phyloP scores from a whole-genome alignment of 2,797 vertebrate genomes.

The Avahi laniger region DNA sequence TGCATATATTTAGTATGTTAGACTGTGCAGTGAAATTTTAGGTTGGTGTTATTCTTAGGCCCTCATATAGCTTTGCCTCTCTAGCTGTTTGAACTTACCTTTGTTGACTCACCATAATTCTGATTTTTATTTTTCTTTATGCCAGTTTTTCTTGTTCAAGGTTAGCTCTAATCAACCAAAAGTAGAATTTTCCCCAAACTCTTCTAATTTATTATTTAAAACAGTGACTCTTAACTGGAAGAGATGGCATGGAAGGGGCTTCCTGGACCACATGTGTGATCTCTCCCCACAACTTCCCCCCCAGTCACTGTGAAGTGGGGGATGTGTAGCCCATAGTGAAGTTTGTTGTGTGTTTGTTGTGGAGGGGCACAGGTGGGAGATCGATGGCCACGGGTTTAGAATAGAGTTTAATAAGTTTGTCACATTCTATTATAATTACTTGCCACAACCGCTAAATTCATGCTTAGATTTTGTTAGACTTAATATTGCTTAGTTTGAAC shows the following conservation, averaged over 20 bases:
- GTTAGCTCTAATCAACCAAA: neutral
- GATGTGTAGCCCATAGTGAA: rapidly evolving
- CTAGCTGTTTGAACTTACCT: neutral
- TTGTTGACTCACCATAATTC: neutral
- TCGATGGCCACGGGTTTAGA: neutral
- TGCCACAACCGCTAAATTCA: neutral
- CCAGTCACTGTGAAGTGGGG: neutral
- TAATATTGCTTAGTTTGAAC: neutral
- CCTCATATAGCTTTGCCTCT: neutral
- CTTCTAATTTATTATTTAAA: neutral
- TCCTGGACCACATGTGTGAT: rapidly evolving
- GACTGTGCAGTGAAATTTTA: neutral
- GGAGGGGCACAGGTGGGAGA: neutral
- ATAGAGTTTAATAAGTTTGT: neutral
- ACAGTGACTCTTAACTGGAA: neutral
- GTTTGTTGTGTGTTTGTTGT: neutral
- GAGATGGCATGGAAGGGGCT: rapidly evolving
- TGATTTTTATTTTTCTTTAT: neutral
- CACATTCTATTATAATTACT: neutral
- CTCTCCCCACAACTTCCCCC: neutral
- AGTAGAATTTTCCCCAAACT: neutral
- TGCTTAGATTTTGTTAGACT: neutral
- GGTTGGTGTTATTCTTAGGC: neutral
- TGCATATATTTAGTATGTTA: neutral
- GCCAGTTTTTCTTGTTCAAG: neutral